These are phyloP conservation scores for Drosophila seguyi DNA, from an alignment of 1,140 invertebrate genomes.

Conservation along the genomic window DNA sequence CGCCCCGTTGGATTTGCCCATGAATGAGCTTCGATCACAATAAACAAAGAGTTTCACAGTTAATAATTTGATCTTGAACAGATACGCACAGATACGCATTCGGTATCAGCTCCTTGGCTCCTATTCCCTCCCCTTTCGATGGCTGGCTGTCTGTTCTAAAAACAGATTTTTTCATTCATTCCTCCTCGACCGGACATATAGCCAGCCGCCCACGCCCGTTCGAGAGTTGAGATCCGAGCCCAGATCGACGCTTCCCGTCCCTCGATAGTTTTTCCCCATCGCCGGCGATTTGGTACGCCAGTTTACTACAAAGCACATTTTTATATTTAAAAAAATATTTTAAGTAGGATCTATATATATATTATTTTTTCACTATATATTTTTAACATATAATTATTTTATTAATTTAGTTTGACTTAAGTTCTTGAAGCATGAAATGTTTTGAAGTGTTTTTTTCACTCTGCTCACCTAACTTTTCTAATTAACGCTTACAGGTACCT, in stretches of 20 bases:
- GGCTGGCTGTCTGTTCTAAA: slow-evolving; percentile 7
- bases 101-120: slow-evolving; percentile 33
- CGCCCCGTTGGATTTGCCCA: slow-evolving; percentile 26
- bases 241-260: slow-evolving; percentile 9
- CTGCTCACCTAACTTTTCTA: neutral
- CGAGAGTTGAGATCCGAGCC: slow-evolving; percentile 14
- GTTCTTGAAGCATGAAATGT: neutral
- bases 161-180: slow-evolving; percentile 71
- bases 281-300: slow-evolving; percentile 40
- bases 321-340: rapidly evolving
- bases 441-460: neutral
- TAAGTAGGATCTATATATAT: too few species aligned
- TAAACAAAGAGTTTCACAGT: slow-evolving; percentile 62
- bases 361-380: neutral
- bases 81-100: slow-evolving; percentile 41
- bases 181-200: slow-evolving; percentile 33
- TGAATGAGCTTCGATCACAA: slow-evolving; percentile 66
- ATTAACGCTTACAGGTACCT: too few species aligned
- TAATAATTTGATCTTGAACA: slow-evolving; percentile 74
- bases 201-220: slow-evolving; percentile 20
- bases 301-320: neutral
- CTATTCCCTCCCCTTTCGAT: neutral
- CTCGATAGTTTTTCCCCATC: neutral
- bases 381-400: too few species aligned
- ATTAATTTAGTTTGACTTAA: neutral